Conservation (phyloP, 2,888 invertebrate species). For the Nudaria mundana region DNA sequence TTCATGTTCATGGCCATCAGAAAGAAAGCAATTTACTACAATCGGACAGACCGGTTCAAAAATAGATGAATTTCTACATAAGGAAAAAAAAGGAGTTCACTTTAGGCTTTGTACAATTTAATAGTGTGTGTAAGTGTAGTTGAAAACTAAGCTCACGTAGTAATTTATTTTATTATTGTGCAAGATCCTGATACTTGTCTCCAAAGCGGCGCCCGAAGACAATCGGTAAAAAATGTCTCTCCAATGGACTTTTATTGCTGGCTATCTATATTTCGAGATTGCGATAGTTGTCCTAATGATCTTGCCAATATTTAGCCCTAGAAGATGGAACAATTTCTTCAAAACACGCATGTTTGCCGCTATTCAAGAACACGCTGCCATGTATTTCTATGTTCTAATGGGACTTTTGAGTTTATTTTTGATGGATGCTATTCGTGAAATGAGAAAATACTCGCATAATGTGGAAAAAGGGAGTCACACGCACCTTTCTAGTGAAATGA, state of each 20-base stretch:
- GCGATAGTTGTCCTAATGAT: conserved; percentile 83
- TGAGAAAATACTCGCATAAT: conserved; percentile 84
- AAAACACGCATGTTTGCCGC: conserved; percentile 84
- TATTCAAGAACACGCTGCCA: conserved; percentile 82
- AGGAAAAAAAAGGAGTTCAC: too few species aligned
- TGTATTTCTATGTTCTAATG: conserved; percentile 84
- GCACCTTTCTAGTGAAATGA: conserved; percentile 83
- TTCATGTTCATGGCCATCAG: too few species aligned
- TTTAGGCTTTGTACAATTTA: too few species aligned
- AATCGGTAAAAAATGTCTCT: conserved; percentile 85
- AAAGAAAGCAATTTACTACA: too few species aligned
- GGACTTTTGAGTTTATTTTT: conserved; percentile 84
- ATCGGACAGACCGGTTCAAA: too few species aligned
- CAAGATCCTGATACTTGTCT: too few species aligned
- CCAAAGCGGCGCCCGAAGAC: too few species aligned
- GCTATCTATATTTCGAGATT: conserved; percentile 87
- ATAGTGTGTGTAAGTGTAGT: too few species aligned
- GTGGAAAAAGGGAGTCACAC: conserved; percentile 49
- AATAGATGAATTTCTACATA: too few species aligned
- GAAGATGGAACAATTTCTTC: conserved; percentile 89
- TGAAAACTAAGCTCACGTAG: too few species aligned
- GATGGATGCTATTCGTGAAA: conserved; percentile 86
- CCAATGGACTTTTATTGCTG: conserved; percentile 89
- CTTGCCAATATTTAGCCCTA: conserved; percentile 86
- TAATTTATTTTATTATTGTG: too few species aligned